These are phyloP conservation scores for Leucophenga montana DNA, from an alignment of 2,888 invertebrate genomes.

Conservation along the genomic window DNA sequence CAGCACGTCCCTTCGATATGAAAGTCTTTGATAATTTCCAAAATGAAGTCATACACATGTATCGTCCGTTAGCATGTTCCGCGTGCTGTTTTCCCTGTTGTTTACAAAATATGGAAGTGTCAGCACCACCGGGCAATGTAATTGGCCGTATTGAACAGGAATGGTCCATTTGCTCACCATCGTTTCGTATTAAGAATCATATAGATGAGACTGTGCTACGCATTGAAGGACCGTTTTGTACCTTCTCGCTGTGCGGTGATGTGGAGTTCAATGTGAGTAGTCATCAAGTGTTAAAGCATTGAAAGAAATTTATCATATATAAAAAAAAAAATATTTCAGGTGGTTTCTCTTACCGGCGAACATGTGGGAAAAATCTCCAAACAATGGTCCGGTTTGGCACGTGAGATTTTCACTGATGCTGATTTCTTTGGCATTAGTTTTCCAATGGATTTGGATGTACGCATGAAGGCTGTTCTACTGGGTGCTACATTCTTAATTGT, in stretches of 20 bases:
- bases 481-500: conserved; percentile 88
- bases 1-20: conserved; percentile 88
- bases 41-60: conserved; percentile 89
- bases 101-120: conserved; percentile 85
- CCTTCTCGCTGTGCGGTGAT: conserved; percentile 85
- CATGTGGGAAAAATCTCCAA: conserved; percentile 91
- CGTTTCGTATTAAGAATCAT: conserved; percentile 83
- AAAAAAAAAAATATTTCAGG: no score
- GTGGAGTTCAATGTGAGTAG: conserved; percentile 83
- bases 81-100: conserved; percentile 92
- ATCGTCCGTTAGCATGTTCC: conserved; percentile 86
- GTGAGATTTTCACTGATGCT: conserved; percentile 88
- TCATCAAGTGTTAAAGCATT: not conserved
- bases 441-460: conserved; percentile 90
- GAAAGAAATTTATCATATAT: not conserved
- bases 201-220: conserved; percentile 82
- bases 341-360: conserved; percentile 83
- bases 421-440: conserved; percentile 94
- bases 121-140: conserved; percentile 81
- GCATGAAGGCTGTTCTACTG: conserved; percentile 85
- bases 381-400: conserved; percentile 88
- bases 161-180: conserved; percentile 84
- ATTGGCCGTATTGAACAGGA: conserved; percentile 84
- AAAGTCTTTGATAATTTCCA: conserved; percentile 86
- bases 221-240: conserved; percentile 88